Evolutionary conservation across 2,797 vertebrate genomes (phyloP).

Genomic region (Echeneis naucrates): DNA sequence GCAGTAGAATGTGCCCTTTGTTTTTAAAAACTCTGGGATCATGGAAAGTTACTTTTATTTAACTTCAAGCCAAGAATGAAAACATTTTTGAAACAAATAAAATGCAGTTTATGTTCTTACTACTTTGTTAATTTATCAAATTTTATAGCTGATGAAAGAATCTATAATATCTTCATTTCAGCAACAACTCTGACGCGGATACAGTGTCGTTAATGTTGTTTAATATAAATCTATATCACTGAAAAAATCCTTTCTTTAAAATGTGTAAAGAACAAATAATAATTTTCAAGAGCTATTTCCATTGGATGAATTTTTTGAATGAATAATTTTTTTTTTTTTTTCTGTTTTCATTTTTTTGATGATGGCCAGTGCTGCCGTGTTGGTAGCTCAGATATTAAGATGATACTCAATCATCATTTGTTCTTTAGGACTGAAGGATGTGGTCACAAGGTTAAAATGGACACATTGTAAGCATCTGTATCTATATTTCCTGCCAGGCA

Average conservation of each 20-base stretch:
- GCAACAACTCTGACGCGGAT: too few species aligned
- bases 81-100: background rate
- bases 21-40: background rate
- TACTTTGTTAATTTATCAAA: too few species aligned
- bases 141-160: background rate
- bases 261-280: background rate
- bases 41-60: conserved; percentile 16
- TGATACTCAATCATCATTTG: too few species aligned
- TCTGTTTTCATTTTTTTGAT: background rate
- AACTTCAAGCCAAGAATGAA: background rate
- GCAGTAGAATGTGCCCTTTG: background rate
- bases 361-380: too few species aligned
- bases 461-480: background rate
- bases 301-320: background rate
- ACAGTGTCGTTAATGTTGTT: background rate
- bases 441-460: background rate
- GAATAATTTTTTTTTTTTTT: background rate
- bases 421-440: background rate
- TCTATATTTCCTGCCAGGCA: too few species aligned
- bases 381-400: too few species aligned
- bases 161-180: background rate
- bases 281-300: background rate
- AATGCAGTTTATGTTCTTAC: background rate
- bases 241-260: background rate
- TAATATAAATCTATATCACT: background rate